These are phyloP conservation scores for Onthophagus sagittarius DNA, from an alignment of 2,888 invertebrate species.

Conservation along the genomic window DNA sequence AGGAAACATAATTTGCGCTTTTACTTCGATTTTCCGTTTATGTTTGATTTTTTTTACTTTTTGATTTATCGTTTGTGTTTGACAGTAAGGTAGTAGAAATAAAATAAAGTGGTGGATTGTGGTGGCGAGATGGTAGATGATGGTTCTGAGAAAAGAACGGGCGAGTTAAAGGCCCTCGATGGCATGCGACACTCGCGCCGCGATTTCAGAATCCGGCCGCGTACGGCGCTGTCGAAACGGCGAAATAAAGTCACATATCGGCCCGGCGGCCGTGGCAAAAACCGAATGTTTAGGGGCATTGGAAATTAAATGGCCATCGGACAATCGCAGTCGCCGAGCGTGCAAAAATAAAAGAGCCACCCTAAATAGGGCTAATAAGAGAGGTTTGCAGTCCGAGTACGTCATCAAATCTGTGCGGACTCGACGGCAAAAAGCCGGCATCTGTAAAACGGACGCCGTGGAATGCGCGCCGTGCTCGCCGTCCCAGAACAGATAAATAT, in stretches of 20 bases:
- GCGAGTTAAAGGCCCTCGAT: constrained; percentile 9
- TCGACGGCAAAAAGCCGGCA: constrained; percentile 37
- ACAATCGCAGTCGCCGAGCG: constrained; percentile 19
- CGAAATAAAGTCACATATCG: constrained; percentile 24
- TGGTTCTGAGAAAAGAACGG: constrained; percentile 14
- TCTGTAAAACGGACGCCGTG: constrained; percentile 38
- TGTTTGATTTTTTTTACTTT: background rate
- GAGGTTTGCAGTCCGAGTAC: constrained; percentile 41
- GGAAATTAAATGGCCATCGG: constrained; percentile 22
- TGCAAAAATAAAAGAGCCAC: constrained; percentile 23
- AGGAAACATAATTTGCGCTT: background rate
- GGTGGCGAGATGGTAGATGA: background rate
- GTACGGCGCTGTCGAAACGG: constrained; percentile 17
- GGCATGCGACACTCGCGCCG: constrained; percentile 15
- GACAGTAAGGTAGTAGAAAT: background rate
- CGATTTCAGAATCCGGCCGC: constrained; percentile 17
- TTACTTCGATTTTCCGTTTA: background rate
- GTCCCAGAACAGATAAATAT: constrained; percentile 27
- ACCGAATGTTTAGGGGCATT: constrained; percentile 24
- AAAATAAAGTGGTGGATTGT: background rate
- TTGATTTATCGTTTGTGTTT: background rate
- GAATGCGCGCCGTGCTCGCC: constrained; percentile 32
- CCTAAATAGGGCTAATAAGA: constrained; percentile 45
- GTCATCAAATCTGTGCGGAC: constrained; percentile 41
- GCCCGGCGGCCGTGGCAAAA: constrained; percentile 19